Evolutionary conservation across 2,888 invertebrate species (phyloP), one percentile per base, ranked within the genome.

Genomic region (Salticus scenicus): DNA sequence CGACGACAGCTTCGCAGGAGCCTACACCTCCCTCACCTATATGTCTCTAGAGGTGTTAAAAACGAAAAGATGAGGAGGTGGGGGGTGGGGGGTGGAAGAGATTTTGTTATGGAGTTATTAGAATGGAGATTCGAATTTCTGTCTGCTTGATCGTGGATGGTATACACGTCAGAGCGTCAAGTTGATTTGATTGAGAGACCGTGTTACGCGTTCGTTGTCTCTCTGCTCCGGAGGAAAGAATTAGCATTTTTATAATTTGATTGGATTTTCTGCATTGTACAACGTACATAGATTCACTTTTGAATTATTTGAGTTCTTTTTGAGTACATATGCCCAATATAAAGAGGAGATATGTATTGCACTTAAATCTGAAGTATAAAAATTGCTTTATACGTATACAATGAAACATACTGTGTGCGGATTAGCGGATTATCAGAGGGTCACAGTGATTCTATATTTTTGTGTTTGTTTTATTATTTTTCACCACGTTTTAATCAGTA

Each of bases 91-190:
- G 51, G 1, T 41, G 51, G 37, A 57, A 33, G 24, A 37, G 37
- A 71, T 70, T 64, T 72, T 83, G 84, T 85, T 79, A 79, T 78
- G 70, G 70, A 74, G 41, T 85, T 78, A 85, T 79, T 73, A 47
- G 70, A 1, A 42, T 14, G 27, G 70, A 47, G 70, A 71, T 71
- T 28, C 57, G 57, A 75, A 41, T 69, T 81, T 69, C 30, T 42
- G 57, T 31, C 24, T 12, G 33, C 47, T 47, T 2, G 10, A 47
- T 4, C 37, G 37, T 37, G 37, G 37, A 37, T 7, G 47, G 17
- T 8, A 12, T 37, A 7, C 12, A 17, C 17, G 47, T 47, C 47
- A 14, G 24, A 57, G 20, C 37, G 37, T 57, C 12, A 24, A 57
- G 57, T 57, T 57, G 57, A 57, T 57, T 57, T 57, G 57, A 57